Evolutionary conservation across 2,888 invertebrate species (phyloP), one percentile per base, ranked within the genome.

Genomic region (Nezara viridula): DNA sequence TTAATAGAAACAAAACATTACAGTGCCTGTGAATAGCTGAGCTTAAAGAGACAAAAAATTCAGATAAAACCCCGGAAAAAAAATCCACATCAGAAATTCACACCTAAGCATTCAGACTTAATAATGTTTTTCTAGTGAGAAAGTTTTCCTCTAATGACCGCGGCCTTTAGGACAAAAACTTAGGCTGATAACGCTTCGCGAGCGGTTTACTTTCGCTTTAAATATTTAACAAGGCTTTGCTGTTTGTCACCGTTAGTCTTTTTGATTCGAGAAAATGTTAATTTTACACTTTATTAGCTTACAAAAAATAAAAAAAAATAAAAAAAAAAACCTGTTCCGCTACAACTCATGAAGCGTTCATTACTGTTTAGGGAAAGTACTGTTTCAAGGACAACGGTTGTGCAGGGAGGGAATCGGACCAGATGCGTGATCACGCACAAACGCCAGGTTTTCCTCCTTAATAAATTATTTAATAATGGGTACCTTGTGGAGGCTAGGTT

Each of bases 111-210:
- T 73, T 73, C 37, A 32, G 66, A 73, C 66, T 73, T 73, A 32
- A 73, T 32, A 73, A 73, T 73, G 66, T 73, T 73, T 73, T 73
- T 73, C 66, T 73, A 73, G 66, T 37, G 66, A 73, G 66, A 37
- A 73, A 73, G 32, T 73, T 73, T 21, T 19, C 21, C 32, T 21
- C 66, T 73, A 73, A 73, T 73, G 27, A 37, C 66, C 37, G 7
- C 5, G 7, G 21, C 66, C 32, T 21, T 73, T 73, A 7, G 19
- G 21, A 21, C 32, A 37, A 73, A 37, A 73, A 73, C 32, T 73
- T 73, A 19, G 66, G 0, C 37, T 19, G 32, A 73, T 37, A 27
- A 14, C 27, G 4, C 60, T 7, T 27, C 12, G 19, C 66, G 19
- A 73, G 19, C 19, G 66, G 66, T 73, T 73, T 73, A 37, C 66